These are phyloP conservation scores for Ceratitis capitata DNA, from an alignment of 1,140 invertebrate species.

Conservation along the genomic window DNA sequence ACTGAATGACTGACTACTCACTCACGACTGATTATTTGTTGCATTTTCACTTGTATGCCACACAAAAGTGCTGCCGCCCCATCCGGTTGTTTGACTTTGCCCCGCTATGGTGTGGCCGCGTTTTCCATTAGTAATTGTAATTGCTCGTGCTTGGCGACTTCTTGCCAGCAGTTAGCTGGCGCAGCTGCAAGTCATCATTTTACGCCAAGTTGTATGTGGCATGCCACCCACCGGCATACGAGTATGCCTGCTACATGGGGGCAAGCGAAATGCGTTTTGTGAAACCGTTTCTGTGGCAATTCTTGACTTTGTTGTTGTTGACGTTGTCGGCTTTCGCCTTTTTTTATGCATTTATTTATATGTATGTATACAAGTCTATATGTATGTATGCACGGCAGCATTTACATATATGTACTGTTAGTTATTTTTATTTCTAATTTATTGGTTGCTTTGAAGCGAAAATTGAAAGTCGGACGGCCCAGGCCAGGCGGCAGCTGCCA, in stretches of 20 bases:
- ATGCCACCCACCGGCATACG: conserved; percentile 29
- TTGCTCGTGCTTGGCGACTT: background rate
- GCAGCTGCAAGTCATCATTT: conserved; percentile 37
- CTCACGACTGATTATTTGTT: background rate
- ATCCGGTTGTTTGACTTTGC: too few species aligned
- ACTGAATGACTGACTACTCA: conserved; percentile 9
- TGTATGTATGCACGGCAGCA: background rate
- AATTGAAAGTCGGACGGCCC: conserved; percentile 10
- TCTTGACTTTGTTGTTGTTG: background rate
- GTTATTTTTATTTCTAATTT: conserved; percentile 25
- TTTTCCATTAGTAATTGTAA: background rate
- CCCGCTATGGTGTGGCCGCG: background rate
- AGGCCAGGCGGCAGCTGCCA: conserved; percentile 27
- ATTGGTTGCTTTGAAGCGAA: conserved; percentile 29
- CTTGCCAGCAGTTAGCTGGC: background rate
- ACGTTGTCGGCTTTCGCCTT: background rate
- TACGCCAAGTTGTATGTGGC: conserved; percentile 23
- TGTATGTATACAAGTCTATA: background rate
- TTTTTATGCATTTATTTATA: background rate
- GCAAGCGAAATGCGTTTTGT: background rate
- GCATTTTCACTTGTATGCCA: background rate
- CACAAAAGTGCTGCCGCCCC: background rate
- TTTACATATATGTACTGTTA: too few species aligned
- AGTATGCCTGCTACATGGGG: too few species aligned
- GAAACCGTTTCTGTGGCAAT: background rate